Evolutionary conservation across 2,888 invertebrate genomes (phyloP).

Genomic region (Lasioglossum pauxillum): DNA sequence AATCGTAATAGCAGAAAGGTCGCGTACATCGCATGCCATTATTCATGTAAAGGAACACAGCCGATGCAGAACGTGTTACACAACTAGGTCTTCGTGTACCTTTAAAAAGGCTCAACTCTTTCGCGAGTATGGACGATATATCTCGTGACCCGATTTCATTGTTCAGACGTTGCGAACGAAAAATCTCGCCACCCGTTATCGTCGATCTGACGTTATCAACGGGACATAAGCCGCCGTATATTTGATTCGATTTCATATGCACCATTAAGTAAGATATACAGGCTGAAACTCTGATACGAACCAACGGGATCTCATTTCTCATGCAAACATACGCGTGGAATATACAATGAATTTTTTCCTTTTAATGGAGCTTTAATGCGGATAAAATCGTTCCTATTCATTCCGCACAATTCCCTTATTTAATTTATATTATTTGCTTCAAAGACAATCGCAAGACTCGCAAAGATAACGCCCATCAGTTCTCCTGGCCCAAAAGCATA

Average conservation of each 20-base stretch:
- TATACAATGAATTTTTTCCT: neutral
- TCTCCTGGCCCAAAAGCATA: neutral
- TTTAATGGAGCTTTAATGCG: neutral
- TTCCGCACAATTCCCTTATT: neutral
- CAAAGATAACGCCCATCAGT: neutral
- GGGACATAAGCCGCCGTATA: neutral
- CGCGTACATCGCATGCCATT: neutral
- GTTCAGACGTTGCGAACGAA: neutral
- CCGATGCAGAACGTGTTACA: neutral
- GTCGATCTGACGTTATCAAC: neutral
- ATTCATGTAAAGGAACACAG: constrained; percentile 7
- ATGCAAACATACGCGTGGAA: neutral
- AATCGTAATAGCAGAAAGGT: neutral
- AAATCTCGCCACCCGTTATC: neutral
- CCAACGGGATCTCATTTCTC: neutral
- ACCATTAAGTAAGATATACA: neutral
- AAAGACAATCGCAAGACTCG: neutral
- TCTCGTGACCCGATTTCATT: constrained; percentile 18
- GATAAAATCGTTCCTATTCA: neutral
- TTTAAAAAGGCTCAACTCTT: constrained; percentile 1
- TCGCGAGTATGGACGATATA: constrained; percentile 6
- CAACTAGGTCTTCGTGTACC: neutral
- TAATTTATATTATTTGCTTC: neutral
- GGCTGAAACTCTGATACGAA: neutral
- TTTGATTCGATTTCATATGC: neutral